phyloP scores from a whole-genome alignment of 2,888 invertebrate genomes.

The Morpho helenor region DNA sequence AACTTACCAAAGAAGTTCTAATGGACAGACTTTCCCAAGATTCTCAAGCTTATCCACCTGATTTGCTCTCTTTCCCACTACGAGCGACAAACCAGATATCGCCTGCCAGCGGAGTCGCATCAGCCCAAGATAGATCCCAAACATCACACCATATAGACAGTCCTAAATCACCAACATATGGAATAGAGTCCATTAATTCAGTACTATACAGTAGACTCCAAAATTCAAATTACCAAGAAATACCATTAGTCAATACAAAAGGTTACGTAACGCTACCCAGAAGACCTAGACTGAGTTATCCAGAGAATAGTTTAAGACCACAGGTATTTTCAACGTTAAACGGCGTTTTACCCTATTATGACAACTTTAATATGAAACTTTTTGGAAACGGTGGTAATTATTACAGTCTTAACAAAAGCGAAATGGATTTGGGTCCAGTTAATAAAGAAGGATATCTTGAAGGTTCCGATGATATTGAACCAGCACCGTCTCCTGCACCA shows the following conservation, averaged over 20 bases:
- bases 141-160: slow-evolving; percentile 37
- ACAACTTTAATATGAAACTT: slow-evolving; percentile 89
- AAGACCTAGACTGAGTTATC: slow-evolving; percentile 84
- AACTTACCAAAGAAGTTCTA: slow-evolving; percentile 73
- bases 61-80: slow-evolving; percentile 87
- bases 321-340: slow-evolving; percentile 63
- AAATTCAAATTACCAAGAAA: slow-evolving; percentile 79
- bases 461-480: slow-evolving; percentile 66
- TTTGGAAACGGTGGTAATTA: slow-evolving; percentile 90
- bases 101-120: slow-evolving; percentile 61
- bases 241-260: slow-evolving; percentile 81
- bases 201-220: slow-evolving; percentile 72
- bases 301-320: slow-evolving; percentile 68
- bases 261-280: slow-evolving; percentile 94
- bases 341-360: slow-evolving; percentile 82
- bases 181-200: slow-evolving; percentile 49
- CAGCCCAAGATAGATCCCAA: slow-evolving; percentile 31
- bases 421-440: slow-evolving; percentile 77
- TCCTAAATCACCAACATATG: slow-evolving; percentile 66
- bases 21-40: slow-evolving; percentile 63
- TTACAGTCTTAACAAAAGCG: slow-evolving; percentile 86
- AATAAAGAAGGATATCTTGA: slow-evolving; percentile 71
- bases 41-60: slow-evolving; percentile 87
- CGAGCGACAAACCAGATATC: slow-evolving; percentile 65
- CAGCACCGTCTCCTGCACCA: slow-evolving; percentile 72